These are phyloP conservation scores for Caenorhabditis sinica DNA, from an alignment of 2,888 invertebrate genomes.

Conservation along the genomic window DNA sequence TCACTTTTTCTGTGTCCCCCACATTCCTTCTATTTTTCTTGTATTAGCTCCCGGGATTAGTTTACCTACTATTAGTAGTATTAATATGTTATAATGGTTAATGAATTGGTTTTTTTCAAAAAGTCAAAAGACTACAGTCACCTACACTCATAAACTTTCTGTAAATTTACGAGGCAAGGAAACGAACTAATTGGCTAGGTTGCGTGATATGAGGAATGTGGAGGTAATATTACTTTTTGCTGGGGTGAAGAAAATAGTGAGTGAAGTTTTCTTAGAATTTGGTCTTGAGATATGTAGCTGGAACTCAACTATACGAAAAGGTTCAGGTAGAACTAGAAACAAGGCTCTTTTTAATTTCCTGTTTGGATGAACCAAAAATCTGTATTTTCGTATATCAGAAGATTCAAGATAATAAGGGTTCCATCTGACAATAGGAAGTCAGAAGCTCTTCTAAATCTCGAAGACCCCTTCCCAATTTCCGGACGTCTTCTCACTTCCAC, in stretches of 20 bases:
- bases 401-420: too few relatives aligned
- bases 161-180: background rate
- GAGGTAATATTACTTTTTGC: background rate
- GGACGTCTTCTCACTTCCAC: constrained; percentile 20
- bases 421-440: too few relatives aligned
- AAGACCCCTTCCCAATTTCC: constrained; percentile 20
- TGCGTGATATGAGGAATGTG: background rate
- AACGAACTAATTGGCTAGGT: background rate
- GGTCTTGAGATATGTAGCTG: too few relatives aligned
- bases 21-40: constrained; percentile 3
- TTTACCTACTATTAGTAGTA: constrained; percentile 15
- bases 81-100: constrained; percentile 1
- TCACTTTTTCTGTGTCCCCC: constrained; percentile 24
- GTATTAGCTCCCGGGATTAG: constrained; percentile 29
- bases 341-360: too few relatives aligned
- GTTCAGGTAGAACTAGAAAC: too few relatives aligned
- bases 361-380: too few relatives aligned
- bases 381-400: too few relatives aligned
- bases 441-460: too few relatives aligned
- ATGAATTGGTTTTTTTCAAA: constrained; percentile 18
- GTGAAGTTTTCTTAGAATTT: too few relatives aligned
- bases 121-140: background rate
- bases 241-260: too few relatives aligned
- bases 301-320: too few relatives aligned
- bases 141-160: background rate